Conservation (phyloP, 1,140 invertebrate genomes). For the Drosophila teissieri region DNA sequence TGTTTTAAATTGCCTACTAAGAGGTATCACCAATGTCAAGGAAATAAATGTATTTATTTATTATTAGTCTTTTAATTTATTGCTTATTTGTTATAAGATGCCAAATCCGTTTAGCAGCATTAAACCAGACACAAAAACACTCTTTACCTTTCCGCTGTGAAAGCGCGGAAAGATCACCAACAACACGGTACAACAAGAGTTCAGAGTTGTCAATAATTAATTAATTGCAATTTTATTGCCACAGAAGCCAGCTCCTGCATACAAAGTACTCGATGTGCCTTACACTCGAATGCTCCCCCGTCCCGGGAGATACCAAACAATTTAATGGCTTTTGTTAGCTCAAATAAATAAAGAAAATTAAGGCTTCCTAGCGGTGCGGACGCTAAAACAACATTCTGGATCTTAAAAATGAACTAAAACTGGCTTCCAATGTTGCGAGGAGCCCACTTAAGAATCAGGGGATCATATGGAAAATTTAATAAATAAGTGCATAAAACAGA, state of each 20-base stretch:
- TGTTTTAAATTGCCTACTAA: not conserved
- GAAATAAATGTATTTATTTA: not conserved
- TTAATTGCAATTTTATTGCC: slow-evolving; percentile 80
- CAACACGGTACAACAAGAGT: slow-evolving; percentile 63
- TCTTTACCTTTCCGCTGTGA: slow-evolving; percentile 33
- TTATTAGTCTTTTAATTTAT: not conserved
- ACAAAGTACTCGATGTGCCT: slow-evolving; percentile 57
- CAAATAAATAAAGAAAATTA: not conserved
- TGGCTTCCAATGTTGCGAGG: no score
- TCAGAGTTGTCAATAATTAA: slow-evolving; percentile 81
- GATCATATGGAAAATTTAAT: no score
- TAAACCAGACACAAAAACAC: not conserved
- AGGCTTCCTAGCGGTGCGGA: no score
- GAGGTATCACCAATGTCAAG: no score
- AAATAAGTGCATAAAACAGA: no score
- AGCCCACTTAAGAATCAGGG: no score
- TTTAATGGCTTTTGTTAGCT: slow-evolving; percentile 19
- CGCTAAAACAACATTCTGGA: no score
- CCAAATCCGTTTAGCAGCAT: slow-evolving; percentile 9
- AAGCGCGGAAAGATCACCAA: slow-evolving; percentile 56
- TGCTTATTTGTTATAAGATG: not conserved
- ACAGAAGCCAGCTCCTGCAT: slow-evolving; percentile 65
- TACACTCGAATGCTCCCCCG: slow-evolving; percentile 9
- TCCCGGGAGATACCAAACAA: not conserved
- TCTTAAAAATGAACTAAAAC: no score